Evolutionary conservation across 1,140 invertebrate species (phyloP), one percentile per base, ranked within the genome.

Genomic region (Bombus impatiens): DNA sequence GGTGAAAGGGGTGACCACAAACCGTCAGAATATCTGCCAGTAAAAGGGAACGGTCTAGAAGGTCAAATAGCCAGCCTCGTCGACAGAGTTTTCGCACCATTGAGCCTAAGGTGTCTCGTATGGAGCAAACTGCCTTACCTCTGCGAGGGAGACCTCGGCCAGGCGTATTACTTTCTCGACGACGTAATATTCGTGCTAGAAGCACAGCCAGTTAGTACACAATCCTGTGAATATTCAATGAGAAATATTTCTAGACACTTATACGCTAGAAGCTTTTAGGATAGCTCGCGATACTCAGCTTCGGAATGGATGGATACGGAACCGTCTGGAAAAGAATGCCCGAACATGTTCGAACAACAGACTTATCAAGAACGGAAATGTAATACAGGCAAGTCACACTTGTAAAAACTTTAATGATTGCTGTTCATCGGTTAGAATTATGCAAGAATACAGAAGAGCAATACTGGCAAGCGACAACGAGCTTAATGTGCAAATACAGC

Each of bases 111-210:
- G 84, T 95, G 99, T 13, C 94, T 96, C 2, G 95, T 95, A 8
- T 99, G 98, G 98, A 96, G 97, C 18, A 96, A 97, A 92, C 95
- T 99, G 35, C 98, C 98, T 5, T 99, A 99, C 95, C 95, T 99
- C 18, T 99, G 98, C 95, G 98, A 99, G 95, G 98, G 99, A 1
- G 98, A 99, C 94, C 95, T 99, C n/a, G 96, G 97, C 37, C 98
- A 98, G 93, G 97, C 98, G 0, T 99, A 98, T 94, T 99, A 99
- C 95, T 98, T 98, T 96, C 95, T 99, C 15, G 96, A 98, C 90
- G 98, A 99, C 95, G 97, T 97, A 28, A 94, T 99, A 1, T 98
- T 99, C 92, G 95, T 97, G 25, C 95, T 97, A 82, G 96, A 95
- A 91, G 92, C 90, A 28, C 88, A 90, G 57, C 85, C 93, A 68